Conservation (phyloP, 2,113 vertebrate species). For the Erpornis zantholeuca region DNA sequence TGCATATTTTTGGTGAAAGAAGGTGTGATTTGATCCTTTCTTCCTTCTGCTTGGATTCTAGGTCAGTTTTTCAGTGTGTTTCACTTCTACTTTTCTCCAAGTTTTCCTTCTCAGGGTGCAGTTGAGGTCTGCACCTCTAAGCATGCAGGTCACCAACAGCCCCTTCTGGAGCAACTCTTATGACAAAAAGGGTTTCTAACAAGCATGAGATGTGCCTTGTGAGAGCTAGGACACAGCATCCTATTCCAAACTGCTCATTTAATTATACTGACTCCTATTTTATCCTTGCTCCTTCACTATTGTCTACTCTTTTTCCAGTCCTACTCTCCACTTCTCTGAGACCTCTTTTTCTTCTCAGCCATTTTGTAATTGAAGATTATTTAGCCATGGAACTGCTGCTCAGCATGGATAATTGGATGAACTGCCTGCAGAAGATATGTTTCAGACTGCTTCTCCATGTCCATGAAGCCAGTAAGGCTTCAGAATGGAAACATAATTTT, state of each 20-base stretch:
- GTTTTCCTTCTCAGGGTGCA: neutral
- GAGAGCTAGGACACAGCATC: neutral
- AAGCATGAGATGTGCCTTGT: neutral
- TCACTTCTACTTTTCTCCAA: neutral
- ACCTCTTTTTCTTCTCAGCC: neutral
- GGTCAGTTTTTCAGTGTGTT: neutral
- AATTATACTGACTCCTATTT: neutral
- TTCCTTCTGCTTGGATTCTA: neutral
- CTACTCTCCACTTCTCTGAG: neutral
- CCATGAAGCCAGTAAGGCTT: neutral
- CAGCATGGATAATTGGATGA: neutral
- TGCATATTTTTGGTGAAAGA: neutral
- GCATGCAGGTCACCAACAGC: neutral
- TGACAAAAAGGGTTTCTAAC: neutral
- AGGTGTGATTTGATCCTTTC: neutral
- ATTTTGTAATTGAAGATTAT: neutral
- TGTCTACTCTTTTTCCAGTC: neutral
- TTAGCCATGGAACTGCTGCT: neutral
- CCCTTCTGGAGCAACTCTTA: neutral
- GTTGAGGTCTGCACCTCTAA: neutral
- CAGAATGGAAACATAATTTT: neutral
- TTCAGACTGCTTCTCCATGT: neutral
- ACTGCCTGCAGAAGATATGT: neutral
- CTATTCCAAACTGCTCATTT: neutral
- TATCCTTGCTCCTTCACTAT: neutral